phyloP scores from a whole-genome alignment of 64 coral and sea anemone genomes.

The Porites australiensis region DNA sequence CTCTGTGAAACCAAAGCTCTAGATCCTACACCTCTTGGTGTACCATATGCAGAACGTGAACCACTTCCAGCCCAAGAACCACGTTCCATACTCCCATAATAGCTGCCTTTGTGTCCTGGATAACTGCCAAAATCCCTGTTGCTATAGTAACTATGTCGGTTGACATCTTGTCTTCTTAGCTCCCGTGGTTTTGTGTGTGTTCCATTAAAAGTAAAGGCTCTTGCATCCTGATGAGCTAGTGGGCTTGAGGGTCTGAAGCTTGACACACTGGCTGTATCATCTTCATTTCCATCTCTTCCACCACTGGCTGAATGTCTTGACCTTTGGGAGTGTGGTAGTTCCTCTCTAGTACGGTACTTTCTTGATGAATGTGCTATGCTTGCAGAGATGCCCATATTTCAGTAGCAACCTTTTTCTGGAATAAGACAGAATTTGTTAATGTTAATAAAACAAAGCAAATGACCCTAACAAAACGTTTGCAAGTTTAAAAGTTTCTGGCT shows the following conservation, averaged over 20 bases:
- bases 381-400: constrained; percentile 85
- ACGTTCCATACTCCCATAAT: constrained; percentile 27
- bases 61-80: constrained; percentile 9
- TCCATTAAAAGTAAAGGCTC: constrained; percentile 35
- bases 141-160: constrained; percentile 41
- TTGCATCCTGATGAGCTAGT: constrained; percentile 77
- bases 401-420: neutral
- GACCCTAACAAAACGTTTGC: too few relatives aligned
- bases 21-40: constrained; percentile 35
- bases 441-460: too few relatives aligned
- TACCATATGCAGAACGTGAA: constrained; percentile 15
- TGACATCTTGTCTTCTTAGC: neutral
- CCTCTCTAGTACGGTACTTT: constrained; percentile 57
- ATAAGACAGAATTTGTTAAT: neutral
- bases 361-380: constrained; percentile 76
- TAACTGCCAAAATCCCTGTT: neutral
- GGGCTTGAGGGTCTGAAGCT: constrained; percentile 91
- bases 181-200: neutral
- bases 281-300: constrained; percentile 12
- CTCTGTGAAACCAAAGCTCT: constrained; percentile 43
- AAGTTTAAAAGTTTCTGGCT: too few relatives aligned
- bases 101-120: neutral
- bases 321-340: constrained; percentile 33
- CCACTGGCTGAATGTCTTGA: constrained; percentile 35
- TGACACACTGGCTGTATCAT: constrained; percentile 80